Conservation (phyloP, 1,140 invertebrate species). For the Polypedilum pembai region DNA sequence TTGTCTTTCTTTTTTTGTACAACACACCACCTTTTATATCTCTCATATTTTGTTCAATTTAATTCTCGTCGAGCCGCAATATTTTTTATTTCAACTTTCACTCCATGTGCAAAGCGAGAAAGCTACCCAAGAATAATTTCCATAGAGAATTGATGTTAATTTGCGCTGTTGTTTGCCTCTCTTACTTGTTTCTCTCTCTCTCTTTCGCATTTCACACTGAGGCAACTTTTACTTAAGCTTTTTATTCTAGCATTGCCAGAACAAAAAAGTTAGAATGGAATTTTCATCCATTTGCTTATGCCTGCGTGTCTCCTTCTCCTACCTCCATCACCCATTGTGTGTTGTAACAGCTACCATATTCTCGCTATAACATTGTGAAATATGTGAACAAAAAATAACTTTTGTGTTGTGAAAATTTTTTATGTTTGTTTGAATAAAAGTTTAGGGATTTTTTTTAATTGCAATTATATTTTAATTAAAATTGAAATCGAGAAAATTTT, state of each 20-base stretch:
- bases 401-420: no score
- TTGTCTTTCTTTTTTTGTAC: neutral
- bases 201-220: neutral
- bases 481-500: no score
- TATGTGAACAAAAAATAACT: no score
- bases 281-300: no score
- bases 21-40: neutral
- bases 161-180: neutral
- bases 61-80: slow-evolving; percentile 4
- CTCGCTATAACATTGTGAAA: no score
- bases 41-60: slow-evolving; percentile 14
- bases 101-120: neutral
- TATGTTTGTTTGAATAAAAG: no score
- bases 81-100: slow-evolving; percentile 7
- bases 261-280: neutral
- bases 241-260: neutral
- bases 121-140: neutral
- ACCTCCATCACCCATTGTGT: no score
- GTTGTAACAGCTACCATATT: no score
- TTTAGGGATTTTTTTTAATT: no score
- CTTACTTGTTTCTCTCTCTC: no score
- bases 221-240: neutral
- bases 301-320: no score
- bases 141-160: slow-evolving; percentile 18
- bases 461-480: no score